Evolutionary conservation across 2,888 invertebrate genomes (phyloP), one percentile per base, ranked within the genome.

Genomic region (Cephus spinipes): DNA sequence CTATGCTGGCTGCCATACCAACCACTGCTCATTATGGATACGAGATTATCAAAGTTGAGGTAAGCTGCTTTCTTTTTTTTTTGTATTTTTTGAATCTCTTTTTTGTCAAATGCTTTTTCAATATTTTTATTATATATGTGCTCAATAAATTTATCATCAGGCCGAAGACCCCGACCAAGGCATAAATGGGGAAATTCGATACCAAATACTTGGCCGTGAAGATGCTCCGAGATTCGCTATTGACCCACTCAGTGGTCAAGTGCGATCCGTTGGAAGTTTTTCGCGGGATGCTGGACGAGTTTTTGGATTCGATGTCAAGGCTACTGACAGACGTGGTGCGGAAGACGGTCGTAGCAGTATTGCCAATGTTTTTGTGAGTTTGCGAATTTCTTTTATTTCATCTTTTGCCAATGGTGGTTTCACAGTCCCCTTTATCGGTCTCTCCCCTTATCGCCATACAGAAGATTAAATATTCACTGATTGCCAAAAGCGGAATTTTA

Each of bases 291-390:
- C 95, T 31, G 96, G 96, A 0, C 93, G 94, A 82, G 95, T 97
- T 71, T 97, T 95, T 87, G 96, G 97, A 0, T 97, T 97, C 87
- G 97, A 97, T 91, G 96, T 97, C 12, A 97, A 97, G 91, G 97
- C 97, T 12, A 97, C 96, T 0, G 97, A 97, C 89, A 94, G 95
- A 79, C 93, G 93, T 34, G 97, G 97, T 1, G 95, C 95, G 73
- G 96, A 96, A 86, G 96, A 96, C 87, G 97, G 97, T 1, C 94
- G 94, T 80, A 97, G 97, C 12, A 95, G 96, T 74, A 97, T 97
- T 82, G 96, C 96, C 76, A 97, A 97, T 90, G 96, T 97, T 79
- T 96, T 97, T 90, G 97, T 96, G 90, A 94, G 95, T 94, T 77
- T 79, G 73, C 2, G 4, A 12, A 30, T 32, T 15, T n/a, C 23